Conservation (phyloP, 2,888 invertebrate genomes). For the Lasioglossum malachurum region DNA sequence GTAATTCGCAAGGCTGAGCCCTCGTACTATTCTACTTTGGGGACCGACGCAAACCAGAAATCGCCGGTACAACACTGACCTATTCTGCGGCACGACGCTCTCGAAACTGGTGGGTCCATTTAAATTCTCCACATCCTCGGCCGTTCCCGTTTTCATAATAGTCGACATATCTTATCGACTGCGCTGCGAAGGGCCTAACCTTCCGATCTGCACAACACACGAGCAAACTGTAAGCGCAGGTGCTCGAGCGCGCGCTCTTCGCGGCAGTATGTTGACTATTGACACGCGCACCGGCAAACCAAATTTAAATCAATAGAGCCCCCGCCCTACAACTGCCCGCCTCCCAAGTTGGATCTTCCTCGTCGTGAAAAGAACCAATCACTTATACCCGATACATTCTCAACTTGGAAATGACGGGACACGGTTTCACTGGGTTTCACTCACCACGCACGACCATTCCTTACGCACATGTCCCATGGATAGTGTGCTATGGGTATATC, state of each 20-base stretch:
- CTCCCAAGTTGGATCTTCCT: conserved; percentile 47
- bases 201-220: conserved; percentile 47
- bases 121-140: conserved; percentile 37
- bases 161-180: conserved; percentile 53
- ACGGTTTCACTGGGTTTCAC: conserved; percentile 35
- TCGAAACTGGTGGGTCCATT: conserved; percentile 73
- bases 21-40: background rate
- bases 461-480: conserved; percentile 46
- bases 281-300: conserved; percentile 81
- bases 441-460: conserved; percentile 33
- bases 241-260: conserved; percentile 59
- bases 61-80: conserved; percentile 71
- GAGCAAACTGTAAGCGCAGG: conserved; percentile 30
- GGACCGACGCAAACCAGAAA: conserved; percentile 29
- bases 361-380: conserved; percentile 52
- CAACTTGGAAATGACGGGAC: conserved; percentile 29
- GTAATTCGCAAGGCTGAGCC: conserved; percentile 11
- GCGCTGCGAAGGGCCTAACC: conserved; percentile 54
- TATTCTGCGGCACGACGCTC: conserved; percentile 78
- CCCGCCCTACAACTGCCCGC: conserved; percentile 74
- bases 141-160: conserved; percentile 27
- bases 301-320: conserved; percentile 84
- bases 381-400: conserved; percentile 46
- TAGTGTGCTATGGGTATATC: conserved; percentile 10
- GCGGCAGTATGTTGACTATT: conserved; percentile 73